Evolutionary conservation across 1,140 invertebrate species (phyloP), one percentile per base, ranked within the genome.

Genomic region (Panonychus citri): DNA sequence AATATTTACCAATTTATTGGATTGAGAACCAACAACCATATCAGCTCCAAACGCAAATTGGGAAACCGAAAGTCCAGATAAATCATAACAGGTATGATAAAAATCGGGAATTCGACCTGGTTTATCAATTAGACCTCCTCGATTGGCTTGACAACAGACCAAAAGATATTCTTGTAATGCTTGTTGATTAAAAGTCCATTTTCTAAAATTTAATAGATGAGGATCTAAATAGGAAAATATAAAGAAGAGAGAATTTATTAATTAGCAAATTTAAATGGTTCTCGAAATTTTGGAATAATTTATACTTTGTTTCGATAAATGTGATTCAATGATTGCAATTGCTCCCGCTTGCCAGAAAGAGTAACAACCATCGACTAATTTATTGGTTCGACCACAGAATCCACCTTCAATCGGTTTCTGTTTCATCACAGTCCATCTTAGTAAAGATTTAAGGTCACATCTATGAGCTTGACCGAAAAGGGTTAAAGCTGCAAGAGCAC

Each of bases 351-450:
- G 87, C 94, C 94, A 98, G 73, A 96, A 98, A 3, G 88, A 93
- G 69, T 99, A 99, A 71, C 94, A 99, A 8, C 84, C 83, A 75
- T 99, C 94, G 1, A 98, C 93, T 54, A 97, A 70, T 74, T 99
- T 99, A 70, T 97, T 97, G 4, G 94, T 95, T 26, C 48, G 28
- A 1, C 89, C 89, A 75, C 66, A 61, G 55, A 74, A 75, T 21
- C 72, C 73, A 21, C 73, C 73, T 63, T 74, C 71, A 57, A 64
- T 68, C n/a, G 53, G 52, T 64, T 70, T 70, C 61, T 74, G 73
- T 21, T 67, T 61, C 58, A 66, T 67, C 8, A 62, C 62, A 24
- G 67, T 60, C 73, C 71, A 74, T 24, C 63, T 59, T 67, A 93
- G 66, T 25, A 95, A 70, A 15, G 79, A 71, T 65, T 81, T 75